Evolutionary conservation across 2,113 vertebrate species (phyloP), one percentile per base, ranked within the genome.

Genomic region (Bubalus kerabau): DNA sequence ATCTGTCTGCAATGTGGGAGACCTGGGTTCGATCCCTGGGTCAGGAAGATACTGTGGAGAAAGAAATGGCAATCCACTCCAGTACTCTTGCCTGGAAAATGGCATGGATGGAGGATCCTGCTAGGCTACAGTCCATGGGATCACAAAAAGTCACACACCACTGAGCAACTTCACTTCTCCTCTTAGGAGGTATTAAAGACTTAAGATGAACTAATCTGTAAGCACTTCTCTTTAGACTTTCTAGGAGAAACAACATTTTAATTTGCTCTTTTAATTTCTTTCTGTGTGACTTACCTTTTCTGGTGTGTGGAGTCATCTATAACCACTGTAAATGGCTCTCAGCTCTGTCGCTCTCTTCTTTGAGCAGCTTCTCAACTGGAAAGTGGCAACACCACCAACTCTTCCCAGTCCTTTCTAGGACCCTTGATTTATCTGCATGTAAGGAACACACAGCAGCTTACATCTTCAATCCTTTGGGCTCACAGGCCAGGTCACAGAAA

Each of bases 191-290:
- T 64, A 62, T 7, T 59, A 43, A 74, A 80, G 28, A 80, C 54
- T 64, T 80, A 83, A 50, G 6, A 19, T 67, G 90, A 97, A 81
- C n/a, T 84, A 82, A 87, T 17, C 14, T 76, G 46, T 21, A 48
- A 88, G 32, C 12, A n/a, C 2, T 76, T 97, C 4, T 95, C 82
- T 93, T 87, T 21, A 78, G 48, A 86, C 71, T 95, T 78, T 91
- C 83, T 48, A 87, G 9, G 32, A 90, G 46, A 86, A 89, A 76
- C 17, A 46, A 30, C 2, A 4, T 87, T 92, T 90, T 92, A 78
- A 91, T 89, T 89, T 88, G 28, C 64, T 96, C 43, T 96, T 83
- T 95, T 86, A 78, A 74, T 87, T 94, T 96, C 48, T 81, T n/a
- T 28, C 16, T 21, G 10, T 7, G n/a, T 60, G 60, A 83, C 64